Percentiles rank a stretch among this genome's conserved stretches.
Evolutionary conservation across 1,140 invertebrate genomes (phyloP).

Genomic region (Trichonephila clavata): DNA sequence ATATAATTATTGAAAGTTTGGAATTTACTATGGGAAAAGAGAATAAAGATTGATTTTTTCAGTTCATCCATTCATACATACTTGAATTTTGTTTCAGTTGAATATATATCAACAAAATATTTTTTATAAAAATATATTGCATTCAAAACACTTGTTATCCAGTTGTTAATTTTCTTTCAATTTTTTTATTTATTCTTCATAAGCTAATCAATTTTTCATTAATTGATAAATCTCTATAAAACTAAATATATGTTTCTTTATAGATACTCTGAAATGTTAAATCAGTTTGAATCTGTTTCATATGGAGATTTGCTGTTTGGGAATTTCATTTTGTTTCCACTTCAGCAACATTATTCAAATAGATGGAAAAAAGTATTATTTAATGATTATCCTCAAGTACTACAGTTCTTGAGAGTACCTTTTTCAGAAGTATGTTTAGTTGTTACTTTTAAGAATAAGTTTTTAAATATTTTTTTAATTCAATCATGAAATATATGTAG

Average conservation of each 20-base stretch:
- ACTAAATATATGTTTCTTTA: not conserved
- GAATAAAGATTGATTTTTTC: too few relatives aligned
- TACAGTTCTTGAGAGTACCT: constrained; percentile 87
- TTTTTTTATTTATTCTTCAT: too few relatives aligned
- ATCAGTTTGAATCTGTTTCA: constrained; percentile 91
- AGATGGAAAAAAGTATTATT: constrained; percentile 90
- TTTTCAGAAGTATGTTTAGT: constrained; percentile 83
- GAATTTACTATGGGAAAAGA: too few relatives aligned
- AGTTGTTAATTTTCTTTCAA: too few relatives aligned
- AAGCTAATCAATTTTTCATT: too few relatives aligned
- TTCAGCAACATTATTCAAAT: constrained; percentile 88
- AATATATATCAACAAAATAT: too few relatives aligned
- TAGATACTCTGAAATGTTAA: constrained; percentile 84
- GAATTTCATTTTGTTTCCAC: constrained; percentile 87
- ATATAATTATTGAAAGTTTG: too few relatives aligned
- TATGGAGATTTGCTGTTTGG: constrained; percentile 91
- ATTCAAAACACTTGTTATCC: too few relatives aligned
- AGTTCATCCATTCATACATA: too few relatives aligned
- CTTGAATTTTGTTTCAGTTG: too few relatives aligned
- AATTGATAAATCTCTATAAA: too few relatives aligned
- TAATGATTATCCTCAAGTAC: constrained; percentile 89
- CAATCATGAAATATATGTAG: not conserved
- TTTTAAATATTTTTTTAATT: not conserved
- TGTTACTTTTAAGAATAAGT: not conserved
- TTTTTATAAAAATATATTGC: too few relatives aligned